phyloP scores from a whole-genome alignment of 2,888 invertebrate species.

The Reticulitermes lucifugus region DNA sequence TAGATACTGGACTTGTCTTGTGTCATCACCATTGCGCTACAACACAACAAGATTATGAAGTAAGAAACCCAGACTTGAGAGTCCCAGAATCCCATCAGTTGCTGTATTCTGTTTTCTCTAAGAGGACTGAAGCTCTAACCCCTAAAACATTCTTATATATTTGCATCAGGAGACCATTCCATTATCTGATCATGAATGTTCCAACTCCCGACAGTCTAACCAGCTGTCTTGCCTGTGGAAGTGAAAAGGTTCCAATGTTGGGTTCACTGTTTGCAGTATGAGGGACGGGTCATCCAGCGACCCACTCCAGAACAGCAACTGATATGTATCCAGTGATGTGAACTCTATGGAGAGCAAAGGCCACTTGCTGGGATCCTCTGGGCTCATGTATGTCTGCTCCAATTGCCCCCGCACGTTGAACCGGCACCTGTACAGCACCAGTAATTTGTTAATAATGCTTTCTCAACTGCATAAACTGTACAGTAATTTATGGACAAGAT shows the following conservation, averaged over 20 bases:
- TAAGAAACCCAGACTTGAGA: no score
- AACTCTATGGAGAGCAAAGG: conserved; percentile 82
- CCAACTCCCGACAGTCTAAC: no score
- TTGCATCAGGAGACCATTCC: no score
- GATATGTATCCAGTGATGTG: conserved; percentile 74
- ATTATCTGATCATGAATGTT: no score
- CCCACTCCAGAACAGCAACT: conserved; percentile 85
- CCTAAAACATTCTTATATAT: no score
- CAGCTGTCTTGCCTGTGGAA: conserved; percentile 67
- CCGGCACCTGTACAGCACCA: conserved; percentile 63
- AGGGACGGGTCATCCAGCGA: conserved; percentile 81
- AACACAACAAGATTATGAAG: conserved; percentile 48
- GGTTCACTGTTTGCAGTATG: conserved; percentile 71
- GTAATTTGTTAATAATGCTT: not conserved
- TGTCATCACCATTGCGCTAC: conserved; percentile 76
- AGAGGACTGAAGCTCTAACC: no score
- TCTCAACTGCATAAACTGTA: not conserved
- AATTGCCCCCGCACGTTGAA: conserved; percentile 84
- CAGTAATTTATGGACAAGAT: no score
- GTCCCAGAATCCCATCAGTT: no score
- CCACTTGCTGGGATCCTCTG: conserved; percentile 74
- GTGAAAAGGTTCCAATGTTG: conserved; percentile 68
- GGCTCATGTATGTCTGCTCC: conserved; percentile 70
- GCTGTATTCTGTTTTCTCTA: not conserved
- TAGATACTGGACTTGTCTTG: conserved; percentile 75